Evolutionary conservation across 2,113 vertebrate species (phyloP).

Genomic region (Ariopsis seemanni): DNA sequence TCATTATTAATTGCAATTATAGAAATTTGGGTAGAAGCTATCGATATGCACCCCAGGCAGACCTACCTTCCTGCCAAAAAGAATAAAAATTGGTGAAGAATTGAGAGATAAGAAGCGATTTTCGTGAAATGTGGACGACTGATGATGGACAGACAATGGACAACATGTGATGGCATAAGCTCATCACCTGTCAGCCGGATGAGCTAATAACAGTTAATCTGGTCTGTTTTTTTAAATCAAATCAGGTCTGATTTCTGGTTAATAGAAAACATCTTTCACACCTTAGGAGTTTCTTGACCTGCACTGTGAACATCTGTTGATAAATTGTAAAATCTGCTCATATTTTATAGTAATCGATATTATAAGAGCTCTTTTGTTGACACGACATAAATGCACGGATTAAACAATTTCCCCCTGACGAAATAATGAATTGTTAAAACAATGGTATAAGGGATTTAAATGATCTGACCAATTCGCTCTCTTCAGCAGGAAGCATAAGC

Average conservation of each 20-base stretch:
- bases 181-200: no score
- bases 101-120: no score
- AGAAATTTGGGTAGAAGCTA: no score
- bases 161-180: no score
- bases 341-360: background rate
- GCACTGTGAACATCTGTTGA: background rate
- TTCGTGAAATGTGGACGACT: no score
- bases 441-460: background rate
- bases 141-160: no score
- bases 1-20: no score
- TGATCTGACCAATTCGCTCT: background rate
- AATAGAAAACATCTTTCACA: background rate
- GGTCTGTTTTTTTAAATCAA: background rate
- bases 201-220: background rate
- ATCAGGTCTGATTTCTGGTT: background rate
- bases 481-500: slow-evolving; percentile 92
- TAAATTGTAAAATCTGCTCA: background rate
- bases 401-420: background rate
- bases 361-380: background rate
- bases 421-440: background rate
- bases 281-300: background rate
- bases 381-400: background rate
- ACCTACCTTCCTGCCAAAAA: no score
- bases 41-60: no score
- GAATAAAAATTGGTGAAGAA: no score